Conservation (phyloP, 2,113 vertebrate species). For the Isurus oxyrinchus region DNA sequence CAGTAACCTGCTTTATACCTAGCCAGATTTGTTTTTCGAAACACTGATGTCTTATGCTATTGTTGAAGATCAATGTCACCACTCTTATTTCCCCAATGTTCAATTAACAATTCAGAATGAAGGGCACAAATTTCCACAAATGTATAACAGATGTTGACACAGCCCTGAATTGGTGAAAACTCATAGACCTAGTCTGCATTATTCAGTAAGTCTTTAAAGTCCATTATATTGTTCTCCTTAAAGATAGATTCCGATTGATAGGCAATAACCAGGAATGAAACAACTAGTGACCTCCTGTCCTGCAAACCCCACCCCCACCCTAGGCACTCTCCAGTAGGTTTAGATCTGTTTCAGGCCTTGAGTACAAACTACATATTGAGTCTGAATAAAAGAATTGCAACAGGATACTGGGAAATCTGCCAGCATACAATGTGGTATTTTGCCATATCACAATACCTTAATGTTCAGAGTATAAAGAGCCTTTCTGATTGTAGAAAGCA, state of each 20-base stretch:
- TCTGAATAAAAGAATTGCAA: neutral
- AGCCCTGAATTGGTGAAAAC: neutral
- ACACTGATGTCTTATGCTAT: neutral
- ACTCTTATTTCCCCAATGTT: neutral
- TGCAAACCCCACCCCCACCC: neutral
- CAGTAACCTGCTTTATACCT: neutral
- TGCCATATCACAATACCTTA: neutral
- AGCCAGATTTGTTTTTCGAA: neutral
- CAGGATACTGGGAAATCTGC: neutral
- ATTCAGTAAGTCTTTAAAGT: neutral
- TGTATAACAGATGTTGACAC: neutral
- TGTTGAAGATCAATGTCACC: neutral
- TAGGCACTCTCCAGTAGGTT: neutral
- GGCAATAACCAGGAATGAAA: neutral
- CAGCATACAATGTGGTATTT: neutral
- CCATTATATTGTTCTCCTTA: neutral
- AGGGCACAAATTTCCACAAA: neutral
- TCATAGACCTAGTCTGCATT: neutral
- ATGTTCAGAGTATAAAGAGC: neutral
- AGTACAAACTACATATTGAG: conserved; percentile 4
- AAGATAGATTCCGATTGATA: neutral
- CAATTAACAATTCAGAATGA: neutral
- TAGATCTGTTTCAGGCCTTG: neutral
- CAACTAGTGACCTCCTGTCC: neutral
- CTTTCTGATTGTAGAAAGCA: neutral